Evolutionary conservation across 2,113 vertebrate genomes (phyloP), one percentile per base, ranked within the genome.

Genomic region (Chitala chitala): DNA sequence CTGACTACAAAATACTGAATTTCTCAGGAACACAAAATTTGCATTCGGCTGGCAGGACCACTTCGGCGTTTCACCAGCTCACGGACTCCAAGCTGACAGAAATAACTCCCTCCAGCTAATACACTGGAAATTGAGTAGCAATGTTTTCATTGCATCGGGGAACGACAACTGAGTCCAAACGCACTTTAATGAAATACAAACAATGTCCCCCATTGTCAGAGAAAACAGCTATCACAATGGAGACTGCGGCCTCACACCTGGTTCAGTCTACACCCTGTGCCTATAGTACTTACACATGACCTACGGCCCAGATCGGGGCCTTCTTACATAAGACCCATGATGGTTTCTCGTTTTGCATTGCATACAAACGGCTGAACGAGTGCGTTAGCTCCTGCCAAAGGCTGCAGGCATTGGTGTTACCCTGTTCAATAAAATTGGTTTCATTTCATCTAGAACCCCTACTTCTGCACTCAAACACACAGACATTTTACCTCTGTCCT

Each of bases 241-340:
- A 71, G 74, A 22, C 63, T 69, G 65, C 75, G 50, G 74, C 70
- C 77, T 81, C 76, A 76, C 78, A 84, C 77, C 82, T 84, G 80
- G 76, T 76, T 3, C 71, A 40, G 51, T 63, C n/a, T 61, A 51
- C 58, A 33, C 42, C 29, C 53, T 13, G 17, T 38, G 36, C 33
- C 48, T 26, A 5, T 53, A 50, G 69, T 22, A 17, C 31, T 46
- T 36, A 71, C 51, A 55, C 5, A 15, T 24, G n/a, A n/a, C n/a
- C 31, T 22, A n/a, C 46, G 48, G 26, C n/a, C 44, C n/a, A 36
- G 20, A 22, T 7, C 12, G 5, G 33, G 38, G 17, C 36, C 31
- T 36, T 38, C 59, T 8, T n/a, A 33, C 59, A 38, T 36, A 33
- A 17, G 31, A 3, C 17, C 26, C 31, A 29, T 38, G 31, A 63